phyloP scores from a whole-genome alignment of 2,113 vertebrate species.

The Onychostruthus taczanowskii region DNA sequence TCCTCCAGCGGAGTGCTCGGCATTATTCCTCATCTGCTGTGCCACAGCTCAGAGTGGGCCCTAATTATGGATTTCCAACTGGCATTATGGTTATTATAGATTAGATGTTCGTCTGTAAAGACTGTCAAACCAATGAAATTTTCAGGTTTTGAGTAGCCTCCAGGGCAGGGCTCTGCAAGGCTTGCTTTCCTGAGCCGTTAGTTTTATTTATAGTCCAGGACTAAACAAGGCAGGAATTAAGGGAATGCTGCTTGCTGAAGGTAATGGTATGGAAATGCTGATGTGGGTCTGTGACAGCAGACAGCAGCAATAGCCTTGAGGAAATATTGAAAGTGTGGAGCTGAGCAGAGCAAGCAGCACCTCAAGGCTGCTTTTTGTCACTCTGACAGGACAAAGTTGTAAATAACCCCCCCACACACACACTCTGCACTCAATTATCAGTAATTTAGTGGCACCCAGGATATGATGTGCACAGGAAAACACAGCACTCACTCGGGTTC shows the following conservation, averaged over 20 bases:
- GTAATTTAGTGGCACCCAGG: constrained; percentile 1
- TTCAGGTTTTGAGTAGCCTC: constrained; percentile 39
- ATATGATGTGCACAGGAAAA: not conserved
- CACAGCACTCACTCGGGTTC: not conserved
- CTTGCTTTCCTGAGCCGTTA: constrained; percentile 22
- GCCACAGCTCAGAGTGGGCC: constrained; percentile 43
- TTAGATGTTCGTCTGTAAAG: constrained; percentile 10
- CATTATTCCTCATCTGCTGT: constrained; percentile 15
- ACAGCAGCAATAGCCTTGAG: constrained; percentile 21
- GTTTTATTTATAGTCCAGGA: constrained; percentile 52
- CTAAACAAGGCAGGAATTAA: constrained; percentile 68
- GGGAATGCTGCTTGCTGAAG: constrained; percentile 23
- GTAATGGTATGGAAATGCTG: constrained; percentile 55
- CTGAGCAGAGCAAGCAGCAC: not conserved
- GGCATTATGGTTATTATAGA: constrained; percentile 52
- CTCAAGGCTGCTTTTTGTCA: constrained; percentile 54
- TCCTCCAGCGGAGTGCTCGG: not conserved
- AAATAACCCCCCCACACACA: not conserved
- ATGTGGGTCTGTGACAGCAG: constrained; percentile 12
- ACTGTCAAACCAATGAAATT: constrained; percentile 33
- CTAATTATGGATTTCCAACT: constrained; percentile 69
- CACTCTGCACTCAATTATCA: not conserved
- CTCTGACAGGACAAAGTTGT: not conserved
- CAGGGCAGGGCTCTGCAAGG: not conserved
- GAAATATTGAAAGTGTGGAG: constrained; percentile 6